Evolutionary conservation across 2,113 vertebrate species (phyloP).

Genomic region (Apaloderma vittatum): DNA sequence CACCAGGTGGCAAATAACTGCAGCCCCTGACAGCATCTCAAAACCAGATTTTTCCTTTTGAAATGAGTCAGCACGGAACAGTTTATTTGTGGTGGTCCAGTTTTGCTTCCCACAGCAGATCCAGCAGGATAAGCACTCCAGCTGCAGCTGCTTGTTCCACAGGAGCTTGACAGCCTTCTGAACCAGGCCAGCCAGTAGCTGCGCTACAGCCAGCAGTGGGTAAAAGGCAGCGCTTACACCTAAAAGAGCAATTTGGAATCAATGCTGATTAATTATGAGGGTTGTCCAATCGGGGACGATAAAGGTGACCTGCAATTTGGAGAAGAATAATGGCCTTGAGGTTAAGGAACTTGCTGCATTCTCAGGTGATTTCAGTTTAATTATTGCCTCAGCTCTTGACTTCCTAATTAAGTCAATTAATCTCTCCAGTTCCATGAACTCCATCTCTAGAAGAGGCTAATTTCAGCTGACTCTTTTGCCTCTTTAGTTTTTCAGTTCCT

Average conservation of each 20-base stretch:
- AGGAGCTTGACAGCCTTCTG: background rate
- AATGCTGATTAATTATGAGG: constrained; percentile 46
- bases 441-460: constrained; percentile 44
- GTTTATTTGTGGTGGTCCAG: constrained; percentile 59
- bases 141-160: constrained; percentile 34
- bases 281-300: constrained; percentile 6
- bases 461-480: constrained; percentile 38
- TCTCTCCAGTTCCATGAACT: constrained; percentile 48
- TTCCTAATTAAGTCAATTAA: constrained; percentile 73
- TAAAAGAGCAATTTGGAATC: constrained; percentile 47
- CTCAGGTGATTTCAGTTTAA: constrained; percentile 57
- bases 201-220: background rate
- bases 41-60: constrained; percentile 36
- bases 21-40: background rate
- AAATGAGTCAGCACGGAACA: constrained; percentile 53
- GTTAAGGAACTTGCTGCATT: constrained; percentile 39
- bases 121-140: constrained; percentile 42
- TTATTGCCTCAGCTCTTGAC: constrained; percentile 63
- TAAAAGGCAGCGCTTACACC: background rate
- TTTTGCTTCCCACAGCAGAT: constrained; percentile 67
- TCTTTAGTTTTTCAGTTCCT: constrained; percentile 13
- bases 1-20: background rate
- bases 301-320: background rate
- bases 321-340: constrained; percentile 41
- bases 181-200: background rate